Conservation (phyloP, 2,113 vertebrate species). For the Lycaon pictus region DNA sequence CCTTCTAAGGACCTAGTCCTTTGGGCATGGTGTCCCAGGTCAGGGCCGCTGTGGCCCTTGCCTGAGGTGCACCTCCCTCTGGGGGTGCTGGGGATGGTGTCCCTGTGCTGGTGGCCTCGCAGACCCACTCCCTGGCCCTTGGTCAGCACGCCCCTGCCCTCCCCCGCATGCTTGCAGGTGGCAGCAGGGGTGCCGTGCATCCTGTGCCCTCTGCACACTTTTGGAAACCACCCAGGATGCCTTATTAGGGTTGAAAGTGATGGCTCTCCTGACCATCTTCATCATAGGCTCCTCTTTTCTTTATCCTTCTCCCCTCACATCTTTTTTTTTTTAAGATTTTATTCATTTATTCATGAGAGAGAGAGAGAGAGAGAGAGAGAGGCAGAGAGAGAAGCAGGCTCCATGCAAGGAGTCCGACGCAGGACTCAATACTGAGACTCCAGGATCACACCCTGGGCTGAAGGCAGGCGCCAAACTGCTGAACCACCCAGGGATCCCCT, state of each 20-base stretch:
- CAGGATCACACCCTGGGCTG: too few species aligned
- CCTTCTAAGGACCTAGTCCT: neutral
- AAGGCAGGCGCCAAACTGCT: too few species aligned
- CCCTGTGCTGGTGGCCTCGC: rapidly evolving
- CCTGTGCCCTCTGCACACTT: neutral
- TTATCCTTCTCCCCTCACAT: neutral
- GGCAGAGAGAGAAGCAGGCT: too few species aligned
- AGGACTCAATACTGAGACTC: too few species aligned
- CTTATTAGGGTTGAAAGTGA: neutral
- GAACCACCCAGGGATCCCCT: too few species aligned
- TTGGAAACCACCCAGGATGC: neutral
- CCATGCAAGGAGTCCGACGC: too few species aligned
- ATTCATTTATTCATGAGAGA: too few species aligned
- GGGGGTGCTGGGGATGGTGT: neutral
- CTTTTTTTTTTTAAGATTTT: too few species aligned
- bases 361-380: too few species aligned
- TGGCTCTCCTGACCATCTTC: neutral
- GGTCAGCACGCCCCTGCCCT: neutral
- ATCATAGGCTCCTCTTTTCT: neutral
- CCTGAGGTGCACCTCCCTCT: neutral
- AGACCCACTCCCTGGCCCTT: neutral
- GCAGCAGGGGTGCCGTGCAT: too few species aligned
- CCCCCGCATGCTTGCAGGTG: neutral
- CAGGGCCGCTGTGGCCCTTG: rapidly evolving
- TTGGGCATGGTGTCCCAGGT: neutral